phyloP scores from a whole-genome alignment of 37 sponge, comb jelly and placozoan genomes.

The Eunapius fragilis region DNA sequence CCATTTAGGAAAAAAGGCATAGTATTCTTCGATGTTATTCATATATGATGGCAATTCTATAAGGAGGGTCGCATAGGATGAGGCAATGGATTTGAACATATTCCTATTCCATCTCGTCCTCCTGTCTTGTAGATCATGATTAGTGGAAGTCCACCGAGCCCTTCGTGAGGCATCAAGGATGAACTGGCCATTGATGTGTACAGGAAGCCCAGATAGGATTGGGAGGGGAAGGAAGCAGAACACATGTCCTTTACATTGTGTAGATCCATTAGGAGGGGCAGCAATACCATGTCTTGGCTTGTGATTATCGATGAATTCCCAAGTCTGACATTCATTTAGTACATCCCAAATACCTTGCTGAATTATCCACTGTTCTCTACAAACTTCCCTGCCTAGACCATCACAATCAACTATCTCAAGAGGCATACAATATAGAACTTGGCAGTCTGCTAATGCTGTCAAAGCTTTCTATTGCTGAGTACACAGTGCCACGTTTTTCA shows the following conservation, averaged over 20 bases:
- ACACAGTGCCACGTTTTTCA: background rate
- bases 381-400: background rate
- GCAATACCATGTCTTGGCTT: conserved; percentile 24
- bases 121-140: too few relatives aligned
- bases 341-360: conserved; percentile 1
- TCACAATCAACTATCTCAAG: background rate
- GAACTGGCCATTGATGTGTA: too few relatives aligned
- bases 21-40: background rate
- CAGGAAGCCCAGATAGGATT: too few relatives aligned
- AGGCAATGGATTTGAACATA: too few relatives aligned
- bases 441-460: too few relatives aligned
- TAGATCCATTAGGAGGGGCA: background rate
- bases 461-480: conserved; percentile 5
- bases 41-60: too few relatives aligned
- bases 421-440: background rate
- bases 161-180: too few relatives aligned
- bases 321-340: background rate
- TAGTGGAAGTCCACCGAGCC: too few relatives aligned
- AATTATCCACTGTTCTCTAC: background rate
- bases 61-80: too few relatives aligned
- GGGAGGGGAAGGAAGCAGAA: too few relatives aligned
- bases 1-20: conserved; percentile 29
- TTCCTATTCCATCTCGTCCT: too few relatives aligned
- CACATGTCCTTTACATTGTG: too few relatives aligned
- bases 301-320: background rate